Percentiles rank a stretch among this genome's conserved stretches.
Conservation (phyloP, 23 tunicate species). For the Trididemnum clinides region DNA sequence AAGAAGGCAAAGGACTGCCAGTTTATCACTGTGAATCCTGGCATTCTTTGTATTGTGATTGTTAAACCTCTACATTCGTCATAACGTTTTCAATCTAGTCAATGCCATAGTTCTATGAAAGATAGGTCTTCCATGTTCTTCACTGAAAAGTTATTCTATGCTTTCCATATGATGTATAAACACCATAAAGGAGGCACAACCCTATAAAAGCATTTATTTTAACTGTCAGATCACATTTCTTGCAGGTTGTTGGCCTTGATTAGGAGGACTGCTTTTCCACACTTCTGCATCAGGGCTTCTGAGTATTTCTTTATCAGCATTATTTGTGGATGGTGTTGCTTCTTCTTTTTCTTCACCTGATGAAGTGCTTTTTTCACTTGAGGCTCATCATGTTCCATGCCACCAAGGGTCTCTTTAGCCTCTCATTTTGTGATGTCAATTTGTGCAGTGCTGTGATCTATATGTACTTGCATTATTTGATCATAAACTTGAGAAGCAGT, state of each 20-base stretch:
- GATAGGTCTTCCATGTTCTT: no score
- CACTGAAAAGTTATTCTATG: not conserved
- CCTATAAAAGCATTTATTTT: not conserved
- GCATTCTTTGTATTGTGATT: not conserved
- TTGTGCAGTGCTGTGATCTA: not conserved
- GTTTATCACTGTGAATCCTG: not conserved
- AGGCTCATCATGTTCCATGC: not conserved
- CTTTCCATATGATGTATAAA: not conserved
- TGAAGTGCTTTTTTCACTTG: not conserved
- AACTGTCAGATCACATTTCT: not conserved
- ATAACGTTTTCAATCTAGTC: no score
- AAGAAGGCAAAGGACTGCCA: not conserved
- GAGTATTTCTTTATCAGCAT: not conserved
- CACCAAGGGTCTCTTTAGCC: not conserved
- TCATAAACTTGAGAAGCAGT: no score
- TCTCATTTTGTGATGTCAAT: not conserved
- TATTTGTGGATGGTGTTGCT: not conserved
- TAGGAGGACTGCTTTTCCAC: not conserved
- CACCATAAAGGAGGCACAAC: not conserved
- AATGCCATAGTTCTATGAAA: no score
- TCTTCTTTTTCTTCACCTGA: not conserved
- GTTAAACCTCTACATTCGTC: not conserved
- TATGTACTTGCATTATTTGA: no score
- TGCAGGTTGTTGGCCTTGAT: not conserved
- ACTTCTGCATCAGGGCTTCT: not conserved